Conservation (phyloP, 2,797 vertebrate genomes). For the Babyrousa celebensis region DNA sequence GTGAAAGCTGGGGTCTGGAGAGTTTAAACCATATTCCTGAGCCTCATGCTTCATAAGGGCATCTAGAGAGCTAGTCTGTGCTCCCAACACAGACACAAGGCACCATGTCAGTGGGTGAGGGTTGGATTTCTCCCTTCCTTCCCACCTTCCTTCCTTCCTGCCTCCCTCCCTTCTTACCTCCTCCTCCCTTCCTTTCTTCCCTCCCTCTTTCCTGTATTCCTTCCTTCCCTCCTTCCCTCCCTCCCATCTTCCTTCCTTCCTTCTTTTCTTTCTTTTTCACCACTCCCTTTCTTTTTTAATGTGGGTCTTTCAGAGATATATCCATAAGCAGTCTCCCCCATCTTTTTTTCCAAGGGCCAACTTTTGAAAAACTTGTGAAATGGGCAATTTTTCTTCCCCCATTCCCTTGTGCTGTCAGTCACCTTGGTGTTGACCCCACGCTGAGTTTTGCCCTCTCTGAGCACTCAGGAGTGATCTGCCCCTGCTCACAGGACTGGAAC, state of each 20-base stretch:
- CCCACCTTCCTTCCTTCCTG: no score
- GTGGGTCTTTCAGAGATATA: background rate
- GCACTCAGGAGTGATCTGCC: rapidly evolving
- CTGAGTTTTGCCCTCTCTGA: background rate
- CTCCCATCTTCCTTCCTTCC: no score
- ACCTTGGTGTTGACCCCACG: no score
- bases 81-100: rapidly evolving
- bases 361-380: background rate
- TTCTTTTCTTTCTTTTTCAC: background rate
- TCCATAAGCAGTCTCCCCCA: background rate
- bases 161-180: no score
- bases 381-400: background rate
- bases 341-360: constrained; percentile 1
- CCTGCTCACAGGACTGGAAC: background rate
- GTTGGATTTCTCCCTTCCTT: no score
- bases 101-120: rapidly evolving
- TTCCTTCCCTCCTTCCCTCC: no score
- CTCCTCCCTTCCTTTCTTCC: no score
- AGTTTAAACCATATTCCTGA: background rate
- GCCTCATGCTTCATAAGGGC: rapidly evolving
- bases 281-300: background rate
- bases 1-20: background rate
- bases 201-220: no score
- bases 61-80: rapidly evolving
- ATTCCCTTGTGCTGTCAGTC: background rate